phyloP scores from a whole-genome alignment of 1,140 invertebrate species.

The Octopus bimaculoides region DNA sequence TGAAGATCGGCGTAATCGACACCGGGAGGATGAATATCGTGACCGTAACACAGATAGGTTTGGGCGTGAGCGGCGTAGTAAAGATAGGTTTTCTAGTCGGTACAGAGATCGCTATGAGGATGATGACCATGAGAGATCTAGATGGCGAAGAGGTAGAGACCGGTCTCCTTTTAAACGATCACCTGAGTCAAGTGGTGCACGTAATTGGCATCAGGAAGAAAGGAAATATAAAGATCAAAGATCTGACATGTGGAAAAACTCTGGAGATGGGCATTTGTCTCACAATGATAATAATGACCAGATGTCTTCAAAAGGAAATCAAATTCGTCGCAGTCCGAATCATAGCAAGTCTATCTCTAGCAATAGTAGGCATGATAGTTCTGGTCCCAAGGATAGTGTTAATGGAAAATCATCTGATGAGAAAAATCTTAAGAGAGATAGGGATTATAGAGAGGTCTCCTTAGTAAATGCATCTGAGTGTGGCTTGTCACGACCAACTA shows the following conservation, averaged over 20 bases:
- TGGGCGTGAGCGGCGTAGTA: conserved; percentile 12
- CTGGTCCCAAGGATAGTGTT: neutral
- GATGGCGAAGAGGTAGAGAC: neutral
- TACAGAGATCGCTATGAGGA: neutral
- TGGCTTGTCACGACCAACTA: neutral
- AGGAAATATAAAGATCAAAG: conserved; percentile 5
- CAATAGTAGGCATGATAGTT: neutral
- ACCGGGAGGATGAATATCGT: conserved; percentile 12
- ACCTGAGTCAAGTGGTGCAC: neutral
- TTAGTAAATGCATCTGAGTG: neutral
- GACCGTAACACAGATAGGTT: conserved; percentile 12
- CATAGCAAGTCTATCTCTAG: neutral
- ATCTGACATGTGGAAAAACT: conserved; percentile 3
- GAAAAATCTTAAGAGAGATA: neutral
- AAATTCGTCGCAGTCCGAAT: neutral
- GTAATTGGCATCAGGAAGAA: conserved; percentile 5
- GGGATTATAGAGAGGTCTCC: neutral
- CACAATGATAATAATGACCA: neutral
- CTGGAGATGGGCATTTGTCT: neutral
- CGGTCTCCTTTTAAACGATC: conserved; percentile 15
- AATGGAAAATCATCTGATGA: neutral
- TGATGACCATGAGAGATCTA: conserved; percentile 17
- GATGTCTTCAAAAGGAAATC: neutral
- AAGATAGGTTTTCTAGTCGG: conserved; percentile 1
- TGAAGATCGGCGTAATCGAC: conserved; percentile 6